A percentile compares a stretch with the other conserved stretches of the same genome.
These are phyloP conservation scores for Melolontha melolontha DNA, from an alignment of 2,888 invertebrate species.

Conservation along the genomic window DNA sequence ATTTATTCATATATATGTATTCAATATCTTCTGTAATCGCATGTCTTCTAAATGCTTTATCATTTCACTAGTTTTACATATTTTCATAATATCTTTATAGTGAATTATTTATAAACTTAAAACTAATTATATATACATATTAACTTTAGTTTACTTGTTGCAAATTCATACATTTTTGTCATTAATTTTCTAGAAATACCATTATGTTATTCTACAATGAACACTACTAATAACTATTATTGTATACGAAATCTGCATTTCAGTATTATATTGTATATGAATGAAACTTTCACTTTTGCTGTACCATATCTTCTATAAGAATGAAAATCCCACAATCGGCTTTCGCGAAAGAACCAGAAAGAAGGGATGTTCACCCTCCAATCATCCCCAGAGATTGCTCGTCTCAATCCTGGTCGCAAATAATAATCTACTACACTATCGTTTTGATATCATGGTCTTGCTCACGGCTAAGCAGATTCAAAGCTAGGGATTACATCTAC, in stretches of 20 bases:
- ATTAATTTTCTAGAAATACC: too few species aligned
- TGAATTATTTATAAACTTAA: too few species aligned
- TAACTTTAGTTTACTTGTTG: too few species aligned
- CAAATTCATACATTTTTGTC: too few species aligned
- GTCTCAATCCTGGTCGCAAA: conserved; percentile 44
- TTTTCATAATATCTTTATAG: too few species aligned
- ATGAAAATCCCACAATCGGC: conserved; percentile 37
- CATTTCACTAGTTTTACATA: too few species aligned
- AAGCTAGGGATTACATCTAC: conserved; percentile 47
- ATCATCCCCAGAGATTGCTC: conserved; percentile 40
- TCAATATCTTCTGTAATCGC: background rate
- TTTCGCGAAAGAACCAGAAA: conserved; percentile 7
- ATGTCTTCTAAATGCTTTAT: background rate
- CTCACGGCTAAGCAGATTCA: conserved; percentile 29
- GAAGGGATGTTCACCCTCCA: conserved; percentile 26
- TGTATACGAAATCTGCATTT: too few species aligned
- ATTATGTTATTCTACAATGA: too few species aligned
- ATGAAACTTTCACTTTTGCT: too few species aligned
- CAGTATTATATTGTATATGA: too few species aligned
- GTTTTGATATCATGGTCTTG: conserved; percentile 47
- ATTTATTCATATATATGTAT: background rate
- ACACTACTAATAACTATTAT: too few species aligned
- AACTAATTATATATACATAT: too few species aligned
- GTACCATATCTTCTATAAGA: background rate
- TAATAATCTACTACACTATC: conserved; percentile 53